A percentile compares a stretch with the other conserved stretches of the same genome.
Conservation (phyloP, 2,113 vertebrate species). For the Alosa alosa region DNA sequence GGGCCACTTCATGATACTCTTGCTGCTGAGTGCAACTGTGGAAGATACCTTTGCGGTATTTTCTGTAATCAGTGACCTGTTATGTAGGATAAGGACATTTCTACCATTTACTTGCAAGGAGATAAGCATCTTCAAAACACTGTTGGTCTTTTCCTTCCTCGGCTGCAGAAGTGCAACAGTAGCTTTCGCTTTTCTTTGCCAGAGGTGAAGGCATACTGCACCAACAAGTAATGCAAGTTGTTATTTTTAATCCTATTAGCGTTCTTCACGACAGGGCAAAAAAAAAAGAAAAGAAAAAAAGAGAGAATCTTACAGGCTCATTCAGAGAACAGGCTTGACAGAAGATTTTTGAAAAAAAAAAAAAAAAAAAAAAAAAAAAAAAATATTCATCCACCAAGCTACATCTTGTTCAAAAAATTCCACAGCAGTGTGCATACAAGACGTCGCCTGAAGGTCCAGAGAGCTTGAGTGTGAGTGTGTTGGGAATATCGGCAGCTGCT, state of each 20-base stretch:
- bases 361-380: neutral
- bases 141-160: neutral
- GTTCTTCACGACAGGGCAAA: neutral
- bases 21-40: neutral
- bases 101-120: conserved; percentile 1
- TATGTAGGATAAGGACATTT: neutral
- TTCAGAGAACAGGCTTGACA: neutral
- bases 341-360: neutral
- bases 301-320: neutral
- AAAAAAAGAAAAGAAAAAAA: too few relatives aligned
- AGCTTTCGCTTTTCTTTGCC: neutral
- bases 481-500: neutral
- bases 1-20: neutral
- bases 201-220: neutral
- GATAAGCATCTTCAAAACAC: neutral
- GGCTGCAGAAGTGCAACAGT: neutral
- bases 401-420: neutral
- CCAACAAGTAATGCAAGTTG: neutral
- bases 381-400: neutral
- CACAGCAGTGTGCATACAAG: neutral
- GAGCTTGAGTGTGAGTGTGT: neutral
- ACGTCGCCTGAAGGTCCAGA: neutral
- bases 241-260: neutral
- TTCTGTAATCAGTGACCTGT: neutral
- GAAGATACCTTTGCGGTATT: neutral